phyloP scores from a whole-genome alignment of 2,113 vertebrate genomes.

The Rana temporaria region DNA sequence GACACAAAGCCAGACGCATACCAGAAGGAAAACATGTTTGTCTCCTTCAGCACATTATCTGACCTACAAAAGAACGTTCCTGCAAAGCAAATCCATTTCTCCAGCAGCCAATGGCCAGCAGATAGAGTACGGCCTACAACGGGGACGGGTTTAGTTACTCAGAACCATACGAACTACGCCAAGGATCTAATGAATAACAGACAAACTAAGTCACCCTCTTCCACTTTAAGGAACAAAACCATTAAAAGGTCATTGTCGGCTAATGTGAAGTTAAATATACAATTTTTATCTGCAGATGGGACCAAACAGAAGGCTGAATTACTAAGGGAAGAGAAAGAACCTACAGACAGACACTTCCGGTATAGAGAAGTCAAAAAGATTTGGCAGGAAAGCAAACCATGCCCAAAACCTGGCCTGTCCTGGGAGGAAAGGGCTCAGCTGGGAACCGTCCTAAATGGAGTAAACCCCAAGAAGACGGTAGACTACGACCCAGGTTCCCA shows the following conservation, averaged over 20 bases:
- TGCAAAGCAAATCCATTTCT: background rate
- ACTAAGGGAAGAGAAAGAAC: constrained; percentile 37
- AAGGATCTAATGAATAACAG: constrained; percentile 48
- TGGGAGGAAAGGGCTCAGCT: background rate
- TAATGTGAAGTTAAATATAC: constrained; percentile 9
- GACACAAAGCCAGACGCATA: constrained; percentile 65
- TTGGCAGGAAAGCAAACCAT: background rate
- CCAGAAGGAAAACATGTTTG: constrained; percentile 9
- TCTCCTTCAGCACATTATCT: constrained; percentile 48
- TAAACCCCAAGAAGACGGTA: constrained; percentile 8
- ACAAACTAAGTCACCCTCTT: background rate
- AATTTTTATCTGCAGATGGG: constrained; percentile 39
- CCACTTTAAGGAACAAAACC: constrained; percentile 33
- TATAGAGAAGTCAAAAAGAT: background rate
- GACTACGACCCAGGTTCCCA: background rate
- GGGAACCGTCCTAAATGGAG: constrained; percentile 34
- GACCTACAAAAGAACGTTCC: constrained; percentile 3
- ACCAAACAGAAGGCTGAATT: background rate
- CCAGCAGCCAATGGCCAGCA: constrained; percentile 4
- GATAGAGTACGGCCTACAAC: background rate
- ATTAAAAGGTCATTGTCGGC: background rate
- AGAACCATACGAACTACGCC: constrained; percentile 58
- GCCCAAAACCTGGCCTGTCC: background rate
- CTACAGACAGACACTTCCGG: background rate
- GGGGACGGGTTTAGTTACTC: constrained; percentile 56